These are phyloP conservation scores for Tipula lateralis DNA, from an alignment of 2,888 invertebrate genomes.

Conservation along the genomic window DNA sequence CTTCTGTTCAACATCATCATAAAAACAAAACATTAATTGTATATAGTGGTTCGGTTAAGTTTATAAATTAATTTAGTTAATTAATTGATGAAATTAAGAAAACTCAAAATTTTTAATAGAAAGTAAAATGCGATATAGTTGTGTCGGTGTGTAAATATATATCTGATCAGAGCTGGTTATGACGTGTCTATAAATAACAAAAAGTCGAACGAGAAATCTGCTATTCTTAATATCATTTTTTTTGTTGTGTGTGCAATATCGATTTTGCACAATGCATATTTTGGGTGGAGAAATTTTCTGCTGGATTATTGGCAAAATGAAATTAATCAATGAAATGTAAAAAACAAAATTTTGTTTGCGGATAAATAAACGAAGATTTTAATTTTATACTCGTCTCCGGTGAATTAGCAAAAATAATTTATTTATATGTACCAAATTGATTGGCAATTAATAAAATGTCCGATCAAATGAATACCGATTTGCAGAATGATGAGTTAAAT, in stretches of 20 bases:
- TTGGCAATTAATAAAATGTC: slow-evolving; percentile 34
- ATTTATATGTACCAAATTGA: neutral
- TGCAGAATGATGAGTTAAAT: slow-evolving; percentile 54
- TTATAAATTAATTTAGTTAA: neutral
- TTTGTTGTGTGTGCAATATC: neutral
- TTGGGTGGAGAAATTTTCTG: slow-evolving; percentile 4
- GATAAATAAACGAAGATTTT: neutral
- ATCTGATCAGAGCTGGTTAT: neutral
- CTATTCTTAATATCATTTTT: neutral
- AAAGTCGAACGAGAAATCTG: neutral
- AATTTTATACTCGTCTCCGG: neutral
- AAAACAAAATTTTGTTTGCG: neutral
- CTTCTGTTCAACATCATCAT: neutral
- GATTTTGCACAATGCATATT: neutral
- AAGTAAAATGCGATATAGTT: neutral
- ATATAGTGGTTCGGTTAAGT: neutral
- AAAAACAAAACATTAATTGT: neutral
- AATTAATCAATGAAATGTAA: neutral
- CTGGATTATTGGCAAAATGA: neutral
- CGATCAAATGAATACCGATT: slow-evolving; percentile 42
- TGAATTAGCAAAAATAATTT: neutral
- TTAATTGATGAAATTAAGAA: neutral
- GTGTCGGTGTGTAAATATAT: neutral
- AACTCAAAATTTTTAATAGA: neutral
- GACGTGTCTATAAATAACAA: neutral